Evolutionary conservation across 2,888 invertebrate genomes (phyloP).

Genomic region (Phaonia tiefii): DNA sequence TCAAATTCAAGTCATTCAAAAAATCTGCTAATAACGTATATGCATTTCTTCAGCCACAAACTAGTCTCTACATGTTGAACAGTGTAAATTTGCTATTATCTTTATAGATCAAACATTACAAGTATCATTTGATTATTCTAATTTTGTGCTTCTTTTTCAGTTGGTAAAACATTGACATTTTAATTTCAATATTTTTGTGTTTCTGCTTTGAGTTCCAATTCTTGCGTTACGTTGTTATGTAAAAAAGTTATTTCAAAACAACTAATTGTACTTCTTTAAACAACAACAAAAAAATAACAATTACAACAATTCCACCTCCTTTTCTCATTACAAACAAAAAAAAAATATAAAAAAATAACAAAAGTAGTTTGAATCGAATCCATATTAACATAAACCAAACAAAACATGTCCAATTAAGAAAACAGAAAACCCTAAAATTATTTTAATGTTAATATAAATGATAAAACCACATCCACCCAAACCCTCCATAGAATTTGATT

Average conservation of each 20-base stretch:
- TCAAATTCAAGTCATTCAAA: too few relatives aligned
- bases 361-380: not conserved
- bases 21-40: too few relatives aligned
- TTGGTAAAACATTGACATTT: slow-evolving; percentile 6
- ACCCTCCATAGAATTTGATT: too few relatives aligned
- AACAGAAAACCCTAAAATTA: slow-evolving; percentile 9
- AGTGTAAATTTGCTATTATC: not conserved
- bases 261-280: slow-evolving; percentile 17
- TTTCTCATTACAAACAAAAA: not conserved
- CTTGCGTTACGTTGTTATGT: slow-evolving; percentile 5
- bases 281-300: not conserved
- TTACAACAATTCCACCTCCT: not conserved
- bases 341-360: not conserved
- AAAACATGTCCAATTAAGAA: slow-evolving; percentile 1
- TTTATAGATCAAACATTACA: not conserved
- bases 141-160: not conserved
- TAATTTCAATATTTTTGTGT: slow-evolving; percentile 6
- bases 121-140: slow-evolving; percentile 7
- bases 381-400: not conserved
- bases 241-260: slow-evolving; percentile 21
- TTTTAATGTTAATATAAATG: too few relatives aligned
- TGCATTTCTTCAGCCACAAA: not conserved
- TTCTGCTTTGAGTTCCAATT: slow-evolving; percentile 1
- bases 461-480: not conserved
- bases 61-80: not conserved